These are phyloP conservation scores for Athripsodes cinereus DNA, from an alignment of 2,888 invertebrate species.

Conservation along the genomic window DNA sequence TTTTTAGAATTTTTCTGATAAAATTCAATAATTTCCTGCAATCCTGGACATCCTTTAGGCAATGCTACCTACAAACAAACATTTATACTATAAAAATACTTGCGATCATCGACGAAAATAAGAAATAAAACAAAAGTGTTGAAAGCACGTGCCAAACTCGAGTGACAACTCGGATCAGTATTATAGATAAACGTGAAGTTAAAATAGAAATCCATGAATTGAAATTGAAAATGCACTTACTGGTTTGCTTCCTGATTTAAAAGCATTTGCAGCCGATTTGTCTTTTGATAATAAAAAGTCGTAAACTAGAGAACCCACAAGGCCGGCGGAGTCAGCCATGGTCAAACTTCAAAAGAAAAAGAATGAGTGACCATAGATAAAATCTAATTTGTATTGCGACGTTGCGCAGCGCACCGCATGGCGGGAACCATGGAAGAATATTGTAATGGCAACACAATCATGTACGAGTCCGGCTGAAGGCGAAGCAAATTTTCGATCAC, in stretches of 20 bases:
- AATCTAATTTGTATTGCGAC: too few relatives aligned
- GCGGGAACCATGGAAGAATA: too few relatives aligned
- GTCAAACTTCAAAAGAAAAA: conserved; percentile 15
- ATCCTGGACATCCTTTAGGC: conserved; percentile 57
- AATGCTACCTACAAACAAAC: conserved; percentile 52
- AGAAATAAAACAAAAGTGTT: background rate
- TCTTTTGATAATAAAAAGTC: conserved; percentile 60
- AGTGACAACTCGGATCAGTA: conserved; percentile 1
- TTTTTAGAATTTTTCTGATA: conserved; percentile 48
- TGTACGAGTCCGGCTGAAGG: too few relatives aligned
- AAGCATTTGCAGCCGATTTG: conserved; percentile 60
- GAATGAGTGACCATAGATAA: too few relatives aligned
- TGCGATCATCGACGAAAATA: background rate
- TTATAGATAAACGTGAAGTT: background rate
- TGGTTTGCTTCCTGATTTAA: conserved; percentile 66
- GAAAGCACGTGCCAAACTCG: conserved; percentile 13
- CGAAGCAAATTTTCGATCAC: too few relatives aligned
- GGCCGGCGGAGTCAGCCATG: conserved; percentile 18
- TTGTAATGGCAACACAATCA: too few relatives aligned
- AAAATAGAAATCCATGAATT: background rate
- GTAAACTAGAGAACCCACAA: conserved; percentile 44
- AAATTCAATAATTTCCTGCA: conserved; percentile 55
- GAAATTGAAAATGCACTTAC: conserved; percentile 51
- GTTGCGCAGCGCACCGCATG: too few relatives aligned
- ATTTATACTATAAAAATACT: conserved; percentile 12